These are phyloP conservation scores for Heliconius ethilla DNA, from an alignment of 2,888 invertebrate species.

Conservation along the genomic window DNA sequence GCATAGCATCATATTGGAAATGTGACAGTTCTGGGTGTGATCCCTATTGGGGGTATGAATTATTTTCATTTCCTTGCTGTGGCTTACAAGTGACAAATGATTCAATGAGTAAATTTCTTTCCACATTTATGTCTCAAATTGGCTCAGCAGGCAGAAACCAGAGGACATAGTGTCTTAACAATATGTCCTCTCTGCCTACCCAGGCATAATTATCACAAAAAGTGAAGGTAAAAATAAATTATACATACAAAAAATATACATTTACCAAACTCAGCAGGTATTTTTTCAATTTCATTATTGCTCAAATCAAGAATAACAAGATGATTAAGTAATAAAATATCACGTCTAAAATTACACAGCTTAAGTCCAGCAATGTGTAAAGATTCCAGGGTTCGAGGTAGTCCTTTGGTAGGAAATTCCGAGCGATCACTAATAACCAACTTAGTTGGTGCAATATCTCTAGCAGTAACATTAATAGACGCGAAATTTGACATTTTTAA, in stretches of 20 bases:
- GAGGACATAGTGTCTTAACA: background rate
- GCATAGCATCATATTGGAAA: background rate
- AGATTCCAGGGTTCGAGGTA: constrained; percentile 85
- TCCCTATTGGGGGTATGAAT: background rate
- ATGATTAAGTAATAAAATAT: constrained; percentile 85
- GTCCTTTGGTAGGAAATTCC: constrained; percentile 87
- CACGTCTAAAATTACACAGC: constrained; percentile 85
- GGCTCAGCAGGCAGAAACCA: no score
- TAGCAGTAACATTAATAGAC: constrained; percentile 72
- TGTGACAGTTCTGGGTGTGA: background rate
- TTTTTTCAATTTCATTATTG: constrained; percentile 85
- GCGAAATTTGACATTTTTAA: constrained; percentile 68
- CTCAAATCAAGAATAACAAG: constrained; percentile 86
- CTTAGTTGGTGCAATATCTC: constrained; percentile 75
- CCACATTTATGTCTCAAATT: no score
- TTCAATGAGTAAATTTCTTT: no score
- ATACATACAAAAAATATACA: background rate
- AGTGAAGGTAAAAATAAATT: background rate
- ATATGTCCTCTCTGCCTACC: no score
- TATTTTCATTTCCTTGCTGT: background rate
- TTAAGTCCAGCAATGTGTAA: constrained; percentile 84
- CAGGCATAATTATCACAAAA: background rate
- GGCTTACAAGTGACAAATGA: no score
- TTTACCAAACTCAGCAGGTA: constrained; percentile 86
- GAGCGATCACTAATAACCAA: constrained; percentile 83